Conservation (phyloP, 2,113 vertebrate genomes). For the Pavo muticus region DNA sequence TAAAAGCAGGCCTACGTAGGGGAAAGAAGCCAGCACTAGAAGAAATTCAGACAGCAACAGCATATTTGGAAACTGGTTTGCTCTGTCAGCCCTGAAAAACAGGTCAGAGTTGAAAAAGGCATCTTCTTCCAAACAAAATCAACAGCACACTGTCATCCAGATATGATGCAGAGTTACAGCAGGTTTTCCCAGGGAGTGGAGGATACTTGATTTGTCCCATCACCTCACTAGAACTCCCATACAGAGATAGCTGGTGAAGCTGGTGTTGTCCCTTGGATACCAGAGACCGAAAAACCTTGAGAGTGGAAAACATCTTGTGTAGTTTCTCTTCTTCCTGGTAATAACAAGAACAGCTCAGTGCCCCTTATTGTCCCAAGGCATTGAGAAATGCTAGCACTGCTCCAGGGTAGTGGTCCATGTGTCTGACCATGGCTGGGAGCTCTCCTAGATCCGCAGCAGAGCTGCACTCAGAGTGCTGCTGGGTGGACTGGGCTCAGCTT, state of each 20-base stretch:
- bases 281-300: neutral
- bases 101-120: neutral
- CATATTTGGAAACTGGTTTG: neutral
- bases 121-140: neutral
- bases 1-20: neutral
- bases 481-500: neutral
- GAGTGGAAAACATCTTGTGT: neutral
- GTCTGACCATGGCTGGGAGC: neutral
- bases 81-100: neutral
- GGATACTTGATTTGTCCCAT: neutral
- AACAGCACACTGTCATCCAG: neutral
- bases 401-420: rapidly evolving
- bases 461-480: neutral
- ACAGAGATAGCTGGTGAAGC: neutral
- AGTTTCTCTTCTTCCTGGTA: neutral
- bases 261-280: neutral
- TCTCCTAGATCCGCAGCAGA: neutral
- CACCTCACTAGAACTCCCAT: rapidly evolving
- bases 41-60: neutral
- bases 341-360: neutral
- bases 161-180: neutral
- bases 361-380: neutral
- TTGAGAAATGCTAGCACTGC: neutral
- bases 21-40: neutral
- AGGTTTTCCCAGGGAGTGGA: neutral